Base-by-base conservation (phyloP, 2,888 invertebrate genomes). In the Ferdinandea cuprea region DNA sequence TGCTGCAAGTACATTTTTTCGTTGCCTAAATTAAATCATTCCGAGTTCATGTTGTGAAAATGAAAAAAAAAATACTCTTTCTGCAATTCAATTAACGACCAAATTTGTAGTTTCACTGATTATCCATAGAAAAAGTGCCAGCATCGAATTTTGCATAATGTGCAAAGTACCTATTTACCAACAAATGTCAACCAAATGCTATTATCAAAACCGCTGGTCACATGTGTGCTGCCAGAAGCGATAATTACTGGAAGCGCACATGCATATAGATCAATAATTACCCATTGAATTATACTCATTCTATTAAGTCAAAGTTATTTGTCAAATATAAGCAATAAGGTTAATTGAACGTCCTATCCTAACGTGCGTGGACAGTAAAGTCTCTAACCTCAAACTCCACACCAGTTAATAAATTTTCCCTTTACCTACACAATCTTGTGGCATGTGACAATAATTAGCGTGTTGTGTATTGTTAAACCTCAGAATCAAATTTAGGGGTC, bases 381-480 rank as follows among this genome's bases (percentile, higher is more conserved):
- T 19, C 56, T n/a, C 46, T 15, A 48, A 28, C 21, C 17, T 15
- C 42, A 28, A 28, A 13, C 17, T 15, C 42, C 17, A 15, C 13
- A 40, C n/a, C 3, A 13, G 2, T 30, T 32, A 40, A 0, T 52
- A 13, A 17, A 1, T 9, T 8, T 30, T 44, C 30, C 6, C 5
- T 15, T n/a, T n/a, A 28, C 8, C 30, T 4, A 35, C 54, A 48
- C 56, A 80, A 59, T 71, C 69, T 71, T 71, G 76, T 11, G 80
- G 76, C 59, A 59, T 72, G 50, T 76, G 80, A 65, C 44, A 65
- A 40, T 80, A 69, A 80, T 80, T 74, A 74, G 44, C 17, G 19
- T 50, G 52, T 30, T 71, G 63, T 65, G 80, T 59, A 44, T 40
- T 65, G 71, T 59, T 19, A 54, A 76, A 65, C 80, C 69, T 58